Evolutionary conservation across 2,113 vertebrate species (phyloP).

Genomic region (Xenus cinereus): DNA sequence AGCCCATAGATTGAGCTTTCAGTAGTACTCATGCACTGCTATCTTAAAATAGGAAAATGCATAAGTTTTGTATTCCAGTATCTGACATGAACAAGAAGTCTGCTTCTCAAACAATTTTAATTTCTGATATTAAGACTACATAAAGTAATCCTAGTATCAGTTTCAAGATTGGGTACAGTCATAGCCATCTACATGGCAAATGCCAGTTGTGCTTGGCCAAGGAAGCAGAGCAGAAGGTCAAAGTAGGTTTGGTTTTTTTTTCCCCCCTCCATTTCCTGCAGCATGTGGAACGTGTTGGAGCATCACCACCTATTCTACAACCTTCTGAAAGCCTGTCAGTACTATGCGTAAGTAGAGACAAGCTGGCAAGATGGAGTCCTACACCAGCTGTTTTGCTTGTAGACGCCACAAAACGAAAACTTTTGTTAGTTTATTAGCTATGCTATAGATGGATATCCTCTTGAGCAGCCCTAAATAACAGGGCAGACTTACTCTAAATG

Average conservation of each 20-base stretch:
- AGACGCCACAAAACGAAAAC: background rate
- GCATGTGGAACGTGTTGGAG: background rate
- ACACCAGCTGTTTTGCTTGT: background rate
- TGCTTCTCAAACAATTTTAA: background rate
- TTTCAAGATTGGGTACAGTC: background rate
- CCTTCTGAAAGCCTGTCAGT: background rate
- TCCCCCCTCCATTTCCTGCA: background rate
- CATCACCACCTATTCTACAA: background rate
- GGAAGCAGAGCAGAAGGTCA: background rate
- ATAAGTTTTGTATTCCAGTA: background rate
- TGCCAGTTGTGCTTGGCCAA: background rate
- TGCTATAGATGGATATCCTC: background rate
- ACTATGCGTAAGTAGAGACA: fast-evolving
- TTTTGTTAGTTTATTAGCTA: background rate
- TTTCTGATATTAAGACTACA: background rate
- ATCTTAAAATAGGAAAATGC: background rate
- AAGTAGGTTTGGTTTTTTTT: background rate
- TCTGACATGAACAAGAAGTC: background rate
- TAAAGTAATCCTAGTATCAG: background rate
- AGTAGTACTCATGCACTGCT: background rate
- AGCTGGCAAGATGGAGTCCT: background rate
- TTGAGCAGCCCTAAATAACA: background rate
- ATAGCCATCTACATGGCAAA: background rate
- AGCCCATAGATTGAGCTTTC: background rate
- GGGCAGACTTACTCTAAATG: background rate